Base-by-base conservation (phyloP, 2,888 invertebrate genomes). In the Apeira syringaria region DNA sequence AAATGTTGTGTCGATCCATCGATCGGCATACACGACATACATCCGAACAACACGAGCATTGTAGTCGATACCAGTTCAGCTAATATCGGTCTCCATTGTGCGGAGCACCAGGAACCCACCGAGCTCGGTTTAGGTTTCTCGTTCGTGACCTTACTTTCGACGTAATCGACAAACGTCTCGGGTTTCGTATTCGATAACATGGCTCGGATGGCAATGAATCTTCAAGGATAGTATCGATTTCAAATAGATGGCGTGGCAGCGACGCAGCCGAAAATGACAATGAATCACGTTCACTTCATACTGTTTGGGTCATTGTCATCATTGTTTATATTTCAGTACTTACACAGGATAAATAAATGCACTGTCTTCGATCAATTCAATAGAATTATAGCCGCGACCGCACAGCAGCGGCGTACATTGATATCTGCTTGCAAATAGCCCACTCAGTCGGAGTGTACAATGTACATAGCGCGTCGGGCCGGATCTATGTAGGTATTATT, bases 11-110 rank as follows among this genome's bases (percentile, higher is more conserved):
- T n/a, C n/a, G n/a, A n/a, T 64, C 80, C 76, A 67, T 76, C 80
- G 0, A 87, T 69, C 0, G 91, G 90, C 11, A 93, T 80, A 47
- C 92, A 92, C 0, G 94, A 91, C 94, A 95, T 94, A 68, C 96
- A 96, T 3, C 96, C 96, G n/a, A 96, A 75, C 47, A 94, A 92
- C 34, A 96, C 72, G 2, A 96, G 81, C 15, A 94, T 67, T 2
- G 80, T 91, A 0, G 95, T 95, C 11, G 94, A 93, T 5, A 95
- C 56, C 7, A 94, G 73, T 75, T 96, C 96, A 0, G 93, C 91
- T 4, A 92, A 50, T 20, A 83, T 56, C 1, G 70, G 56, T 27
- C 59, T 69, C 75, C 80, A 81, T 17, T 65, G 46, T 8, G 42
- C 29, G 1, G 45, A 43, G 34, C 67, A 70, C 80, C 80, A 80